Evolutionary conservation across 2,797 vertebrate genomes (phyloP).

Genomic region (Melanogrammus aeglefinus): DNA sequence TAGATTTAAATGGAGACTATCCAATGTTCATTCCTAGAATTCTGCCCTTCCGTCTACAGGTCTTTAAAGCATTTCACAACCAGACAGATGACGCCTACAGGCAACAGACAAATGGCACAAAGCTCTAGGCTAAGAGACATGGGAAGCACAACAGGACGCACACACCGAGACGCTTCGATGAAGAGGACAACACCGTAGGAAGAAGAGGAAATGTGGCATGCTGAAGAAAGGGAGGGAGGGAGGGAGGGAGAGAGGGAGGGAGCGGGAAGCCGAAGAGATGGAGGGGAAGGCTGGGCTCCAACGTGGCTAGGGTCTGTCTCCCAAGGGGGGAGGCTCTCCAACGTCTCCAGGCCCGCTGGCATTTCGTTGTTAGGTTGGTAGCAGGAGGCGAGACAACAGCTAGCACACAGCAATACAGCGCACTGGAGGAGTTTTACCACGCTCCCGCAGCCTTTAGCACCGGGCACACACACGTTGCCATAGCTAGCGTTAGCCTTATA

Average conservation of each 20-base stretch:
- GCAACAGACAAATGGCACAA: conserved; percentile 7
- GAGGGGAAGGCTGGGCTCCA: conserved; percentile 31
- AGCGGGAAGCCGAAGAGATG: conserved; percentile 36
- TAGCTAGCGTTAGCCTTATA: background rate
- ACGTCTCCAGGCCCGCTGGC: background rate
- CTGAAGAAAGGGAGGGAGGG: conserved; percentile 19
- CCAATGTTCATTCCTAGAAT: background rate
- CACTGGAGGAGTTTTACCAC: conserved; percentile 66
- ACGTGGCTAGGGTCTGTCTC: conserved; percentile 44
- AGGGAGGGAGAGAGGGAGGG: background rate
- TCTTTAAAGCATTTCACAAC: background rate
- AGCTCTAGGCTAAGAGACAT: background rate
- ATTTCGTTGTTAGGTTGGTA: conserved; percentile 48
- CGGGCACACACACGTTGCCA: conserved; percentile 28
- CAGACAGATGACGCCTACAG: background rate
- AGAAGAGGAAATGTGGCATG: background rate
- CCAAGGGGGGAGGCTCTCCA: conserved; percentile 20
- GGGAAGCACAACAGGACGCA: background rate
- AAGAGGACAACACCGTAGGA: background rate
- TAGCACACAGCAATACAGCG: conserved; percentile 74
- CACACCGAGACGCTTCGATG: background rate
- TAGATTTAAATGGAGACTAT: too few species aligned
- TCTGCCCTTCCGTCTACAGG: background rate
- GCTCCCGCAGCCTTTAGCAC: conserved; percentile 58
- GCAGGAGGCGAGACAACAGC: conserved; percentile 67